Evolutionary conservation across 1,140 invertebrate genomes (phyloP).

Genomic region (Apis laboriosa): DNA sequence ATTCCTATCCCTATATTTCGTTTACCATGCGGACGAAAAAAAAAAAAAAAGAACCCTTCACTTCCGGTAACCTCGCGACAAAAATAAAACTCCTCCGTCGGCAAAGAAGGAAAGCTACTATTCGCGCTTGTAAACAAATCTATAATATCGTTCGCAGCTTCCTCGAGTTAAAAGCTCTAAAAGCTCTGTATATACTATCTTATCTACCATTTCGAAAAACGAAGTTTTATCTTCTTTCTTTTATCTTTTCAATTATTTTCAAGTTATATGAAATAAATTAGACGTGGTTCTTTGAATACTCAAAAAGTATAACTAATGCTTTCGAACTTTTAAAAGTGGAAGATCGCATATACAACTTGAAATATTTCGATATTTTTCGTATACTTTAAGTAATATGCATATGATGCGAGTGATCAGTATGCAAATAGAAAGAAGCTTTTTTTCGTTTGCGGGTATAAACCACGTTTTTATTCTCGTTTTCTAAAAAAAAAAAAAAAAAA

Average conservation of each 20-base stretch:
- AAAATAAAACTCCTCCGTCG: conserved; percentile 39
- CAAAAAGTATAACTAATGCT: too few species aligned
- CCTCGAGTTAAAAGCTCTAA: background rate
- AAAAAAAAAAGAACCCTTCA: conserved; percentile 10
- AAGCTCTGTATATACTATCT: too few species aligned
- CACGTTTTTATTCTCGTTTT: background rate
- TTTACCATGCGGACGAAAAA: conserved; percentile 14
- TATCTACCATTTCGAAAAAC: too few species aligned
- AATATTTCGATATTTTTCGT: too few species aligned
- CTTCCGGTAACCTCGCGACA: conserved; percentile 14
- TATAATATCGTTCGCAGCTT: background rate
- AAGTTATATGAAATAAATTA: too few species aligned
- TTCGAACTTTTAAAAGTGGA: too few species aligned
- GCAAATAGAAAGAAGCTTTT: background rate
- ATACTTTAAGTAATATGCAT: too few species aligned
- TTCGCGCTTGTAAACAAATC: conserved; percentile 23
- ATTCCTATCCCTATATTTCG: background rate
- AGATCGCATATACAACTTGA: too few species aligned
- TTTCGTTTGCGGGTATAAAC: background rate
- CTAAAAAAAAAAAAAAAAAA: background rate
- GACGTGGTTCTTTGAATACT: too few species aligned
- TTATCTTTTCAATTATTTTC: too few species aligned
- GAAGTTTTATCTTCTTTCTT: too few species aligned
- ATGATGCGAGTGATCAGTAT: background rate
- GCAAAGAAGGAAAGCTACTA: background rate